Percentiles rank a stretch among this genome's conserved stretches.
These are phyloP conservation scores for Acrobasis suavella DNA, from an alignment of 2,888 invertebrate genomes.

Conservation along the genomic window DNA sequence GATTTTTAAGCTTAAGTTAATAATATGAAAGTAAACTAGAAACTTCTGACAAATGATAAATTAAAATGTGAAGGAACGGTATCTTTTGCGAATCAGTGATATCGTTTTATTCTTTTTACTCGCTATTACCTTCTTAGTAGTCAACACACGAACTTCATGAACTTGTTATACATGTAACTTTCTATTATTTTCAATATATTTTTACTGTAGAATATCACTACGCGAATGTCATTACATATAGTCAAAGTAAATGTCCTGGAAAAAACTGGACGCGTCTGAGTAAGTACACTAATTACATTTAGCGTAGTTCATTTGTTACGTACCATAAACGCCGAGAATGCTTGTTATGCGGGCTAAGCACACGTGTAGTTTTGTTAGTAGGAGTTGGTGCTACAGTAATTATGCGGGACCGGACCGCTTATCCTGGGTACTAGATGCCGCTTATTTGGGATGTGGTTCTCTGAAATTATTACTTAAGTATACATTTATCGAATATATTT, in stretches of 20 bases:
- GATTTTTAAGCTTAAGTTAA: slow-evolving; percentile 3
- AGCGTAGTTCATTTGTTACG: slow-evolving; percentile 14
- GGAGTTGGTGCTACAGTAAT: slow-evolving; percentile 1
- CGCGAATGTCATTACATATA: background rate
- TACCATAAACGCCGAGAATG: slow-evolving; percentile 13
- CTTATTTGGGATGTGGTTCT: background rate
- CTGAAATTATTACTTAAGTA: too few species aligned
- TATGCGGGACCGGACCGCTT: slow-evolving; percentile 7
- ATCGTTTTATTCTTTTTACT: too few species aligned
- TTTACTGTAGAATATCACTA: background rate
- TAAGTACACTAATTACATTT: slow-evolving; percentile 13
- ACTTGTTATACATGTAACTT: too few species aligned
- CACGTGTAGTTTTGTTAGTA: slow-evolving; percentile 8
- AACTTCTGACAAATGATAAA: too few species aligned
- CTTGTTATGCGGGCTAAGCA: background rate
- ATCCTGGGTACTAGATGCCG: background rate
- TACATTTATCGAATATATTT: too few species aligned
- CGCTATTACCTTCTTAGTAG: too few species aligned
- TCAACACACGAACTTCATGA: too few species aligned
- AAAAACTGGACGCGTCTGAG: slow-evolving; percentile 4
- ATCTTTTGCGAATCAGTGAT: too few species aligned
- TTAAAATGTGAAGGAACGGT: too few species aligned
- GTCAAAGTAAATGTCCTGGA: background rate
- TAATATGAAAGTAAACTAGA: background rate
- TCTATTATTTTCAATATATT: background rate